Percentiles rank a stretch among this genome's conserved stretches.
These are phyloP conservation scores for Symphodus melops DNA, from an alignment of 2,113 vertebrate genomes.

Conservation along the genomic window DNA sequence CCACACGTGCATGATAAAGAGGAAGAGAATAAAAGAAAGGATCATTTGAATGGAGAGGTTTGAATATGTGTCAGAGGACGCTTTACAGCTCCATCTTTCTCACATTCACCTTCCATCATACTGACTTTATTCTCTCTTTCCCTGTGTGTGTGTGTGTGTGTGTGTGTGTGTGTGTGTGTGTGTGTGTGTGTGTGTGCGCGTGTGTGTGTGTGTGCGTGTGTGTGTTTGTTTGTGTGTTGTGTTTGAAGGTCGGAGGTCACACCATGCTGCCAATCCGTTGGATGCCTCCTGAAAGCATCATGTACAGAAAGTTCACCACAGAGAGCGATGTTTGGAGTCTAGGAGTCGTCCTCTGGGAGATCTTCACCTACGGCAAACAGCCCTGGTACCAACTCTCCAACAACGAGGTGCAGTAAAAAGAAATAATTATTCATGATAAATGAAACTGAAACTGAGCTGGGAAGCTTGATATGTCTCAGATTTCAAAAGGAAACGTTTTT, in stretches of 20 bases:
- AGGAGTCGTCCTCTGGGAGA: slow-evolving; percentile 98
- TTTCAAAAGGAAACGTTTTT: no score
- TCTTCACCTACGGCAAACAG: slow-evolving; percentile 99
- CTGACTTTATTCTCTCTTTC: slow-evolving; percentile 20
- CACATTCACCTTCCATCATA: background rate
- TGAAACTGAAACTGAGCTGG: background rate
- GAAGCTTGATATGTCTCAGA: background rate
- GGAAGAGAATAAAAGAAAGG: background rate
- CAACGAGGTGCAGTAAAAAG: slow-evolving; percentile 88
- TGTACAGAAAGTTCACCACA: slow-evolving; percentile 99
- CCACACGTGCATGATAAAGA: background rate
- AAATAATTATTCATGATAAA: background rate
- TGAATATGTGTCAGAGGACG: background rate
- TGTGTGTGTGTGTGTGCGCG: slow-evolving; percentile 26
- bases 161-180: slow-evolving; percentile 30
- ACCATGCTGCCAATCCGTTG: slow-evolving; percentile 99
- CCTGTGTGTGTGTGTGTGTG: slow-evolving; percentile 24
- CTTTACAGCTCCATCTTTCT: background rate
- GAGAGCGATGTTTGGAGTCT: slow-evolving; percentile 99
- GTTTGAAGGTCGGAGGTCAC: slow-evolving; percentile 93
- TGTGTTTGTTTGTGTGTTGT: slow-evolving; percentile 30
- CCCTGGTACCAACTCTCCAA: slow-evolving; percentile 99
- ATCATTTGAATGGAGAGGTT: background rate
- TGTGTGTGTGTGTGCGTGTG: slow-evolving; percentile 26
- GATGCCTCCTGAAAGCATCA: slow-evolving; percentile 99